These are phyloP conservation scores for Caenorhabditis tropicalis DNA, from an alignment of 1,140 invertebrate species.

Conservation along the genomic window DNA sequence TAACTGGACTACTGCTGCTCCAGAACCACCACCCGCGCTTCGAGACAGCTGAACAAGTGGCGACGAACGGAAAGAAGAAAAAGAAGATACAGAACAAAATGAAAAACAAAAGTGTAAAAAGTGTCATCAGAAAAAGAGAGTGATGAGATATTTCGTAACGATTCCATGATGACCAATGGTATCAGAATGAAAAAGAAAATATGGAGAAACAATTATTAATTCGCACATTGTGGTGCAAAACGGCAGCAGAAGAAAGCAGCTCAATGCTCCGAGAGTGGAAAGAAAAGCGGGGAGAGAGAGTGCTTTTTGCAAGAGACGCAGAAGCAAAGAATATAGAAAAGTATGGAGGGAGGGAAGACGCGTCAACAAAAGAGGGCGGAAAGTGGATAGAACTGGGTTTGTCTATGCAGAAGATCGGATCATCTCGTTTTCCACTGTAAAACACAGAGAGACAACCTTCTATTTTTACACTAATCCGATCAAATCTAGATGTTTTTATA, in stretches of 20 bases:
- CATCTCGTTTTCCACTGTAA: not conserved
- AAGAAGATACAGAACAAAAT: not conserved
- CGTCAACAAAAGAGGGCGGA: not conserved
- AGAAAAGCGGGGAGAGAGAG: not conserved
- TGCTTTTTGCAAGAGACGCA: not conserved
- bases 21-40: not conserved
- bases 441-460: not conserved
- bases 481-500: not conserved
- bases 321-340: not conserved
- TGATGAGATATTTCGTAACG: not conserved
- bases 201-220: not conserved
- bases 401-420: not conserved
- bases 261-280: not conserved
- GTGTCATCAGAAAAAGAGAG: no score
- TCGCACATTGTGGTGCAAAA: not conserved
- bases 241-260: not conserved
- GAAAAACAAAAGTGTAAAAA: slow-evolving; percentile 18
- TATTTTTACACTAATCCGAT: not conserved
- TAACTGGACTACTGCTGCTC: not conserved
- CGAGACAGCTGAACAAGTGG: not conserved
- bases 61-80: not conserved
- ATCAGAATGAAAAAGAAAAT: not conserved
- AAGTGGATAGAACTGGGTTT: not conserved
- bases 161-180: not conserved
- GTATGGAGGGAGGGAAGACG: not conserved